Base-by-base conservation (phyloP, 2,797 vertebrate species). In the Anisognathus igniventris region DNA sequence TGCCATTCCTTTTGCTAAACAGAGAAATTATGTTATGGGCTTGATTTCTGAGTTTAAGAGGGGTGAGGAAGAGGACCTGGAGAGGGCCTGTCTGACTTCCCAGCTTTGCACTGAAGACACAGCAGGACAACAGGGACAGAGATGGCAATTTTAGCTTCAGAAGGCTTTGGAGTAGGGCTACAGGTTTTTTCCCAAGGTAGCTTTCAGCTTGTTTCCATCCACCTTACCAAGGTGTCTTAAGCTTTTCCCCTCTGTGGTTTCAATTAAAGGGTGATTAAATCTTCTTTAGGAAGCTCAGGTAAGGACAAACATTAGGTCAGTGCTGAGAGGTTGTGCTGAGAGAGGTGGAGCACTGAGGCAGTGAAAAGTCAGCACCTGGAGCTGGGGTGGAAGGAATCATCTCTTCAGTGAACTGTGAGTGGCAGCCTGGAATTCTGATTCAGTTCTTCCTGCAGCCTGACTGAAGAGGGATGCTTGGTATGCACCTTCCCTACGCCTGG, bases 381-480 rank as follows among this genome's bases (percentile, higher is more conserved):
- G 23, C 42, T 67, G 48, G 9, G 16, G 11, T 30, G 31, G 24
- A 40, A 57, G 23, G 40, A 62, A 58, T 35, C 3, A 54, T 73
- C 33, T 64, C 19, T 58, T 39, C 31, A 25, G 31, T 42, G 28
- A 42, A 23, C 11, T 48, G 11, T 23, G 19, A 39, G 65, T 25
- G 65, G 30, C 68, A 86, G 57, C 53, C 64, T 33, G 33, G 53
- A 80, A 67, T 62, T 82, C n/a, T 85, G 57, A 24, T 60, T 51
- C 25, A 27, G 48, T 62, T 51, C 31, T 90, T 15, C 5, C 45
- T 86, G n/a, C 4, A 6, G 20, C 47, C 48, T 70, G 9, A 6
- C 0, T 0, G 12, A 16, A 21, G 21, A 25, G 35, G 23, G 27
- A 19, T 57, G 44, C 40, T 73, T 79, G 33, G 18, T 65, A 12